A percentile compares a stretch with the other conserved stretches of the same genome.
Conservation (phyloP, 2,888 invertebrate species). For the Sipha maydis region DNA sequence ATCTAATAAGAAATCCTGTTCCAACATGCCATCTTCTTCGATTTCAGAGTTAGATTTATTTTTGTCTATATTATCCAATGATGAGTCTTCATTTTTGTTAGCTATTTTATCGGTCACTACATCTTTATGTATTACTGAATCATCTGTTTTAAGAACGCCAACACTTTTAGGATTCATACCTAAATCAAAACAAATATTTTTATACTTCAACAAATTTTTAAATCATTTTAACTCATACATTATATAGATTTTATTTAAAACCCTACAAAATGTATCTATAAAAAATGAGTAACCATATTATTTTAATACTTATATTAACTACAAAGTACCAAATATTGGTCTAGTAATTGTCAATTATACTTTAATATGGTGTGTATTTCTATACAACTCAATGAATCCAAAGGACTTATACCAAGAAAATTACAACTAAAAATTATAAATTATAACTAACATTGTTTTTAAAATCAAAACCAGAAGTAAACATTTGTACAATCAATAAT, state of each 20-base stretch:
- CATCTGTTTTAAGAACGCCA: conserved; percentile 73
- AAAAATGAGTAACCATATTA: too few species aligned
- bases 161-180: conserved; percentile 83
- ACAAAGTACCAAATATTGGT: too few species aligned
- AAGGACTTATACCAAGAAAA: too few species aligned
- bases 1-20: conserved; percentile 88
- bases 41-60: conserved; percentile 47
- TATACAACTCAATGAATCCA: too few species aligned
- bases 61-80: conserved; percentile 19
- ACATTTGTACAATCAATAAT: too few species aligned
- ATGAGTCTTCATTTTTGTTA: conserved; percentile 4
- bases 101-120: neutral
- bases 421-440: too few species aligned
- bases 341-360: too few species aligned
- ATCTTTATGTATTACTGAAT: conserved; percentile 63
- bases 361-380: too few species aligned
- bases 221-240: neutral
- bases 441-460: too few species aligned
- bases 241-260: neutral
- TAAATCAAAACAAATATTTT: conserved; percentile 64
- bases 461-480: too few species aligned
- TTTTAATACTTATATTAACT: too few species aligned
- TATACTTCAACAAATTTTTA: neutral
- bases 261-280: too few species aligned
- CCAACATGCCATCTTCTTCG: conserved; percentile 82